A percentile compares a stretch with the other conserved stretches of the same genome.
phyloP scores from a whole-genome alignment of 1,140 invertebrate genomes.

The Plectus sambesii region DNA sequence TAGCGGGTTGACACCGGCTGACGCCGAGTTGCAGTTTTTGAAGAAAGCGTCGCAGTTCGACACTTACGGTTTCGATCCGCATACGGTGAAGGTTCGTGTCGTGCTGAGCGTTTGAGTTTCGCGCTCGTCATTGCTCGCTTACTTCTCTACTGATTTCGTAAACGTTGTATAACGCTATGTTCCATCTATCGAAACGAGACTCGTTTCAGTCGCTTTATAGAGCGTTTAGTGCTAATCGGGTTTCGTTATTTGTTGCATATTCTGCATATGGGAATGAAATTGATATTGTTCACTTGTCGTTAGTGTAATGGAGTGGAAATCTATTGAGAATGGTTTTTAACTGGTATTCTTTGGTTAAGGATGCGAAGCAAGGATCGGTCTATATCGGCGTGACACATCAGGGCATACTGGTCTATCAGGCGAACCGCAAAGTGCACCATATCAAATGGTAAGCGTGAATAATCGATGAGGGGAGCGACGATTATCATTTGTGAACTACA shows the following conservation, averaged over 20 bases:
- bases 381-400: slow-evolving; percentile 88
- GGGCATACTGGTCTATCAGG: slow-evolving; percentile 86
- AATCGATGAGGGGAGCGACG: background rate
- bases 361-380: slow-evolving; percentile 63
- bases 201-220: slow-evolving; percentile 14
- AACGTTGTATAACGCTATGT: too few species aligned
- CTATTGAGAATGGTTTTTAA: too few species aligned
- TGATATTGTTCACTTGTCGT: too few species aligned
- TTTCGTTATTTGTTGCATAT: slow-evolving; percentile 6
- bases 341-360: slow-evolving; percentile 52
- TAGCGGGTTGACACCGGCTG: slow-evolving; percentile 50
- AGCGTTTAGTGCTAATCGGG: slow-evolving; percentile 6
- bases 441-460: slow-evolving; percentile 66
- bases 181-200: slow-evolving; percentile 10
- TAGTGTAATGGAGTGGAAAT: too few species aligned
- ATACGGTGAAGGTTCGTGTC: slow-evolving; percentile 76
- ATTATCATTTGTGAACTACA: slow-evolving; percentile 11
- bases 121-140: background rate
- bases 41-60: slow-evolving; percentile 75
- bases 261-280: too few species aligned
- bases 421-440: slow-evolving; percentile 76
- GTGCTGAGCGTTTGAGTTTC: slow-evolving; percentile 3
- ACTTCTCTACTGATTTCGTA: too few species aligned
- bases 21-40: slow-evolving; percentile 68
- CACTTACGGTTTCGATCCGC: slow-evolving; percentile 91